Base-by-base conservation (phyloP, 2,797 vertebrate genomes). In the Fundulus diaphanus region DNA sequence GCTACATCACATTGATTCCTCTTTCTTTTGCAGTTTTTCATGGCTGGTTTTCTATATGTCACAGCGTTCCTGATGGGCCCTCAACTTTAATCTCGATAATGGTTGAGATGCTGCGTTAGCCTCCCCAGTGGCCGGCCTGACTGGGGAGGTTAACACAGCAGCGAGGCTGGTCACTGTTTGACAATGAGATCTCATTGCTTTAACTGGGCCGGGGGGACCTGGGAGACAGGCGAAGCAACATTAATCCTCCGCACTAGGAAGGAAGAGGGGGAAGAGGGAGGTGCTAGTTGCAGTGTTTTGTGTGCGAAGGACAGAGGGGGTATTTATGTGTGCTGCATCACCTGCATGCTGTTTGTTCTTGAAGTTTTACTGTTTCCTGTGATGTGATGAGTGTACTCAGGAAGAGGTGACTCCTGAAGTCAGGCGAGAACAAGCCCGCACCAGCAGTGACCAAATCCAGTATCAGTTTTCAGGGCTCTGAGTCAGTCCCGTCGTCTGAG, bases 41-140 rank as follows among this genome's bases (percentile, higher is more conserved):
- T 68, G 77, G 83, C 56, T 78, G 88, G 81, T n/a, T 46, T n/a
- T 76, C 79, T 70, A 71, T 73, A 83, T 67, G 76, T 85, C 66
- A 70, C 49, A 74, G 79, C 88, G 89, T 92, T 90, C 85, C 82
- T 70, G 65, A 33, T 51, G 70, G 57, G 31, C 54, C 54, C 44
- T 54, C 42, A 74, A 85, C 87, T 91, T 92, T 91, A 92, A 92
- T 93, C 85, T 92, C 87, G 94, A 94, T 94, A 95, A 95, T 95
- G 92, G 86, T 92, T 94, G 93, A 91, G 89, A 76, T 80, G 83
- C 78, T 3, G 85, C 83, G 90, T 92, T 93, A 92, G 92, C 89
- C 90, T 92, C 91, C 81, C 79, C 76, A 27, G 54, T 65, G n/a
- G n/a, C n/a, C n/a, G n/a, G n/a, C n/a, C n/a, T n/a, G n/a, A n/a